Evolutionary conservation across 2,888 invertebrate genomes (phyloP).

Genomic region (Hirtodrosophila duncani): DNA sequence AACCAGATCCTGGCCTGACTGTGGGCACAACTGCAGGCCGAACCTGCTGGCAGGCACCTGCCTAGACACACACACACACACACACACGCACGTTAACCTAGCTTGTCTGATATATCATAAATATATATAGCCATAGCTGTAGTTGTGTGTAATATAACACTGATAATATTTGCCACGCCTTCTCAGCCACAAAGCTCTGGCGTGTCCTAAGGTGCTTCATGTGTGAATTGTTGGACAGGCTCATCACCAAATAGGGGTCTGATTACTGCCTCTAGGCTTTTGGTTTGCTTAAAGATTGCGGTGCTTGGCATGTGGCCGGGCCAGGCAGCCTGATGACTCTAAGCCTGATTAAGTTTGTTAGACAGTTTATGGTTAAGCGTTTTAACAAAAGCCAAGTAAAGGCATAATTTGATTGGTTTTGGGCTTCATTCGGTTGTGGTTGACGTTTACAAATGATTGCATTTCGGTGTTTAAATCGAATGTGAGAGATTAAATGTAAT

Average conservation of each 20-base stretch:
- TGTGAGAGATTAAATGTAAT: too few relatives aligned
- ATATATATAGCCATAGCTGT: slow-evolving; percentile 10
- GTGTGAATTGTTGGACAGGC: too few relatives aligned
- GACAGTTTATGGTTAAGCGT: too few relatives aligned
- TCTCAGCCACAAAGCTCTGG: background rate
- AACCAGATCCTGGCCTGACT: too few relatives aligned
- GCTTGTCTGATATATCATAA: background rate
- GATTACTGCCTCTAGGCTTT: too few relatives aligned
- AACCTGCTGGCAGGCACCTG: slow-evolving; percentile 1
- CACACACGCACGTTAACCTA: background rate
- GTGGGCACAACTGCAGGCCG: background rate
- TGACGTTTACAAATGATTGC: too few relatives aligned
- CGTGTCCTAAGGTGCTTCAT: too few relatives aligned
- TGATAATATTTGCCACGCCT: slow-evolving; percentile 54
- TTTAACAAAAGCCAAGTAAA: too few relatives aligned
- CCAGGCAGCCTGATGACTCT: slow-evolving; percentile 12
- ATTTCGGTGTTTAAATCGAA: too few relatives aligned
- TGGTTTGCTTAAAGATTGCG: slow-evolving; percentile 17
- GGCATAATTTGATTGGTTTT: too few relatives aligned
- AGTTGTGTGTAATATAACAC: slow-evolving; percentile 43
- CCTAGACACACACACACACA: background rate
- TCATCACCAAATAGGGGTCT: slow-evolving; percentile 19
- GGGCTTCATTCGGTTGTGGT: too few relatives aligned
- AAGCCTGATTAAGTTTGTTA: slow-evolving; percentile 8
- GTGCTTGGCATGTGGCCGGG: slow-evolving; percentile 3